These are phyloP conservation scores for Macrotrachela quadricornifera DNA, from an alignment of 1,140 invertebrate genomes.

Conservation along the genomic window DNA sequence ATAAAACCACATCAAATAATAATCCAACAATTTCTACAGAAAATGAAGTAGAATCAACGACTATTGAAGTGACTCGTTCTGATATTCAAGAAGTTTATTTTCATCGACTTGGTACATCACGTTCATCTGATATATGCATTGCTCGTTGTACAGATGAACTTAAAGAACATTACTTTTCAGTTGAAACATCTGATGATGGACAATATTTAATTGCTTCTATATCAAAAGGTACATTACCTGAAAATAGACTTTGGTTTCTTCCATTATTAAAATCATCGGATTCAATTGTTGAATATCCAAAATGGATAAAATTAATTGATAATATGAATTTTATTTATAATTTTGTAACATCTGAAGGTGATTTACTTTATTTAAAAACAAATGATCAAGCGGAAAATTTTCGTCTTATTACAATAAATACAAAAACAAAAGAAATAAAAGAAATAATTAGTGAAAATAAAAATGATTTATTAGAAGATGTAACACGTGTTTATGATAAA, in stretches of 20 bases:
- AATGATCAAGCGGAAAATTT: constrained; percentile 82
- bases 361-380: constrained; percentile 62
- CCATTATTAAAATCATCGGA: constrained; percentile 33
- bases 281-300: constrained; percentile 19
- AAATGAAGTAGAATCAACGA: constrained; percentile 43
- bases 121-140: constrained; percentile 64
- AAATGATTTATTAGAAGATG: constrained; percentile 70
- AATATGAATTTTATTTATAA: constrained; percentile 51
- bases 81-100: constrained; percentile 72
- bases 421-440: constrained; percentile 29
- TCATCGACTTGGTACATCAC: constrained; percentile 62
- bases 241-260: constrained; percentile 63
- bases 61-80: too few species aligned
- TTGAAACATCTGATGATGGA: constrained; percentile 67
- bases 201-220: constrained; percentile 58
- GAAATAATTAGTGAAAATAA: constrained; percentile 55
- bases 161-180: constrained; percentile 48
- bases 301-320: constrained; percentile 47
- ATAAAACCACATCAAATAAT: constrained; percentile 43
- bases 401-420: constrained; percentile 62
- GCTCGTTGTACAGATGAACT: constrained; percentile 77
- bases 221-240: constrained; percentile 53
- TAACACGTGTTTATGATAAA: constrained; percentile 57
- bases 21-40: constrained; percentile 72
- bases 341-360: constrained; percentile 72